Percentiles rank a stretch among this genome's conserved stretches.
Evolutionary conservation across 1,140 invertebrate species (phyloP).

Genomic region (Scaptomyza graminum): DNA sequence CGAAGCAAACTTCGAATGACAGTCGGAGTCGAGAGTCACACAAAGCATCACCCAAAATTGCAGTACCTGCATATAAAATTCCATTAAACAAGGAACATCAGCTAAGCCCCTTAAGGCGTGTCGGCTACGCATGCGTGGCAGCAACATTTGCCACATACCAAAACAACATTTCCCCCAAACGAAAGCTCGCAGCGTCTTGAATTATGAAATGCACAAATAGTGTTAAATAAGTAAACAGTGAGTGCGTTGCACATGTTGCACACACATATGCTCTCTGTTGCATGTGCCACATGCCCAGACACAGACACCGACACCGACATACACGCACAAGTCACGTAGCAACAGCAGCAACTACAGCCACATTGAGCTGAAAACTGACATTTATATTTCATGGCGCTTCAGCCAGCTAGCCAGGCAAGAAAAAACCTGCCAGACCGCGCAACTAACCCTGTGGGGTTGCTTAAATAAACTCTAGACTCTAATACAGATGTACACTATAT

Average conservation of each 20-base stretch:
- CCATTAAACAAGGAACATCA: conserved; percentile 47
- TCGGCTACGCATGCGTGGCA: conserved; percentile 66
- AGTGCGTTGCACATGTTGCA: conserved; percentile 59
- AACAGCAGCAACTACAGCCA: background rate
- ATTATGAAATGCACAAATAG: conserved; percentile 78
- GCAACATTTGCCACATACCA: conserved; percentile 8
- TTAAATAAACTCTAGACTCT: conserved; percentile 21
- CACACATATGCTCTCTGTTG: conserved; percentile 16
- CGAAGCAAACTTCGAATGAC: conserved; percentile 29
- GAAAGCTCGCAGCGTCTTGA: conserved; percentile 28
- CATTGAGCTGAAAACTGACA: conserved; percentile 36
- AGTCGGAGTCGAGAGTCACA: conserved; percentile 17
- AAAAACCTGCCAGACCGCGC: conserved; percentile 28
- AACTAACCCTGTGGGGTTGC: conserved; percentile 11
- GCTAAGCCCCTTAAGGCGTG: conserved; percentile 24
- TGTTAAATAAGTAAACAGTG: conserved; percentile 77
- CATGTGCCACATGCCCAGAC: conserved; percentile 21
- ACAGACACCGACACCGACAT: conserved; percentile 5
- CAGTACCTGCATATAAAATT: conserved; percentile 31
- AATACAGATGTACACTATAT: background rate
- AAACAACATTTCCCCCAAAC: background rate
- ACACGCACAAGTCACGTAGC: conserved; percentile 62
- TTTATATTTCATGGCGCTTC: conserved; percentile 58
- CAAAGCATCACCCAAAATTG: conserved; percentile 25
- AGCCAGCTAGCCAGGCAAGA: conserved; percentile 8